Percentiles rank a stretch among this genome's conserved stretches.
Evolutionary conservation across 64 coral and sea anemone genomes (phyloP).

Genomic region (Astreopora myriophthalma): DNA sequence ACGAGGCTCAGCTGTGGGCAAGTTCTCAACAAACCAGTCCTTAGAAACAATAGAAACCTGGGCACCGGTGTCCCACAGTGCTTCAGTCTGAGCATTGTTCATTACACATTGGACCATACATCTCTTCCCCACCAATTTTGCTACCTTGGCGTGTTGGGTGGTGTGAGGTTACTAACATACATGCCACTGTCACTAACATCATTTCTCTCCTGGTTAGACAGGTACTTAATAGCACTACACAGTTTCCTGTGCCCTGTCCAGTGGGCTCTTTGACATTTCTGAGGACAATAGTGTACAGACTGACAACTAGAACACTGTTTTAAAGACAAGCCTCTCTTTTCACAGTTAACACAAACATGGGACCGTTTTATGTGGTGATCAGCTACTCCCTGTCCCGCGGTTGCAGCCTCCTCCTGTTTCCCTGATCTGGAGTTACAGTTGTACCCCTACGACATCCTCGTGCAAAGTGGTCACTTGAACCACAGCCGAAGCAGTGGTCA

Average conservation of each 20-base stretch:
- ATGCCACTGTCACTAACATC: background rate
- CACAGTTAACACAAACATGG: constrained; percentile 57
- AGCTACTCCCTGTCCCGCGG: constrained; percentile 79
- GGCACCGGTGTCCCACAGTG: constrained; percentile 57
- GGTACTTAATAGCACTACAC: constrained; percentile 6
- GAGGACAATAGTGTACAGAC: constrained; percentile 40
- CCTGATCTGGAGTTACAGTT: background rate
- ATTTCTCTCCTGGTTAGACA: background rate
- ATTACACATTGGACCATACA: background rate
- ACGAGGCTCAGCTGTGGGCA: too few relatives aligned
- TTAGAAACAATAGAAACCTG: too few relatives aligned
- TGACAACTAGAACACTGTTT: constrained; percentile 26
- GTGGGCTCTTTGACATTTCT: constrained; percentile 9
- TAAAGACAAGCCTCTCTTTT: constrained; percentile 1
- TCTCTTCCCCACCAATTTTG: constrained; percentile 27
- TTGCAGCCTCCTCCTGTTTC: constrained; percentile 69
- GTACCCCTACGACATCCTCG: constrained; percentile 22
- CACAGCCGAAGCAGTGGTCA: too few relatives aligned
- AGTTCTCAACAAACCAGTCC: too few relatives aligned
- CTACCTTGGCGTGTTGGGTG: constrained; percentile 9
- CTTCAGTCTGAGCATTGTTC: background rate
- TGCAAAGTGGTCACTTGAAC: too few relatives aligned
- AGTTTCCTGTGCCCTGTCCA: background rate
- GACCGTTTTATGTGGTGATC: background rate
- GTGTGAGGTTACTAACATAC: constrained; percentile 13